phyloP scores from a whole-genome alignment of 1,140 invertebrate species.

The Drosophila simulans region DNA sequence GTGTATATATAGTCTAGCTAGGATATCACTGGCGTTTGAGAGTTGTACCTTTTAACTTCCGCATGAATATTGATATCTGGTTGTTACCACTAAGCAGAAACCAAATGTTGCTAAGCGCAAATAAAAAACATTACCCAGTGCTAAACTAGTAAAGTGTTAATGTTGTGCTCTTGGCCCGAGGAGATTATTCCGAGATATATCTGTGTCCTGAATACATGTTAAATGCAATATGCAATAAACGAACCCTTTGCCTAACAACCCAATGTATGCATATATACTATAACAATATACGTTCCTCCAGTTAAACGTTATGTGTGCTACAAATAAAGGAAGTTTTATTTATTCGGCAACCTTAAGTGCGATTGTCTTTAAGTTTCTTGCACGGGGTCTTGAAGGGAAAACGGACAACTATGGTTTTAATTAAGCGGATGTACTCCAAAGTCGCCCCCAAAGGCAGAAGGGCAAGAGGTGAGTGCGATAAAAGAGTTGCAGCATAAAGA shows the following conservation, averaged over 20 bases:
- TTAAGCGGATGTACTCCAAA: conserved; percentile 50
- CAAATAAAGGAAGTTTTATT: conserved; percentile 70
- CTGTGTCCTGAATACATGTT: conserved; percentile 57
- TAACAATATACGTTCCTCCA: conserved; percentile 52
- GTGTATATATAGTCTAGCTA: conserved; percentile 41
- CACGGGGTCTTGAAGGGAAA: not conserved
- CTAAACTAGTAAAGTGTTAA: conserved; percentile 54
- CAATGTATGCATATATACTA: conserved; percentile 28
- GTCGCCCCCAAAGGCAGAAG: not conserved
- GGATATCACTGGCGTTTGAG: conserved; percentile 55
- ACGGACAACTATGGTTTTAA: conserved; percentile 41
- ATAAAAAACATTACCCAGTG: conserved; percentile 57
- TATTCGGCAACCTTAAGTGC: conserved; percentile 42
- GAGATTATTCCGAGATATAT: conserved; percentile 51
- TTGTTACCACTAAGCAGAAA: conserved; percentile 42
- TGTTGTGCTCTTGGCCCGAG: conserved; percentile 50
- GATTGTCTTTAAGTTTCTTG: conserved; percentile 2
- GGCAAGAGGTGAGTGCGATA: conserved; percentile 35
- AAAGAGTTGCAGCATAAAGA: conserved; percentile 54
- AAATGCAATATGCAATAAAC: conserved; percentile 56
- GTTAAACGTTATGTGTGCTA: conserved; percentile 68
- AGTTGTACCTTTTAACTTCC: conserved; percentile 72
- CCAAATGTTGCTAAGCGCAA: conserved; percentile 60
- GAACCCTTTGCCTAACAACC: conserved; percentile 18
- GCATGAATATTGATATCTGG: conserved; percentile 35